A percentile compares a stretch with the other conserved stretches of the same genome.
These are phyloP conservation scores for Leptinotarsa lineolata DNA, from an alignment of 1,140 invertebrate genomes.

Conservation along the genomic window DNA sequence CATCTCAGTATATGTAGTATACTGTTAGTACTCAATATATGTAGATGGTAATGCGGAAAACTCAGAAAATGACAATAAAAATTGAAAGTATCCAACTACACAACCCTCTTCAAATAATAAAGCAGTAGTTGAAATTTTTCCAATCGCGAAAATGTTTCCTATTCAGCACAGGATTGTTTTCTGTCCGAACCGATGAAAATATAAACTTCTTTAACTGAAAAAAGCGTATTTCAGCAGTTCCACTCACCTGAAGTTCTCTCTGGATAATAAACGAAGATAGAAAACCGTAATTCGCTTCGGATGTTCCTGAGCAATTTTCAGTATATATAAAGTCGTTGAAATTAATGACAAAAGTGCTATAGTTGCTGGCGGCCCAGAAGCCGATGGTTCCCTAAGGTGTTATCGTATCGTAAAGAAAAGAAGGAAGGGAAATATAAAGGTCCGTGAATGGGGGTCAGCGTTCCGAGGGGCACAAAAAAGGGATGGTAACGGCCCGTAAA, in stretches of 20 bases:
- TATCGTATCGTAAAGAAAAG: conserved; percentile 33
- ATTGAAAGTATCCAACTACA: no score
- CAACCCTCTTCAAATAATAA: no score
- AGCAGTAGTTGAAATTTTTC: no score
- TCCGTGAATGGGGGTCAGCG: conserved; percentile 26
- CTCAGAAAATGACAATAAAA: no score
- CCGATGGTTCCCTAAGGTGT: conserved; percentile 41
- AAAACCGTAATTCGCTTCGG: conserved; percentile 13
- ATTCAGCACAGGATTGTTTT: no score
- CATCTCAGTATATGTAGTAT: no score
- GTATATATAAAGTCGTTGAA: conserved; percentile 21
- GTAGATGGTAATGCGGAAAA: no score
- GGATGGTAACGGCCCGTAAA: conserved; percentile 28
- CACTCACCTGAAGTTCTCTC: neutral
- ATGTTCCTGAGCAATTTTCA: conserved; percentile 16
- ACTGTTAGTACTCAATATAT: no score
- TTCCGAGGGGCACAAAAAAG: conserved; percentile 6
- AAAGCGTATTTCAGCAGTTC: neutral
- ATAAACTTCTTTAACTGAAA: neutral
- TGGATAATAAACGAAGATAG: conserved; percentile 11
- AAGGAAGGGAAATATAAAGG: conserved; percentile 32
- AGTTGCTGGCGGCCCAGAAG: conserved; percentile 30
- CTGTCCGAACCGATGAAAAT: no score
- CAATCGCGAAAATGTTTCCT: no score
- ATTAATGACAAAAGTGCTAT: conserved; percentile 41